These are phyloP conservation scores for Temnothorax unifasciatus DNA, from an alignment of 2,888 invertebrate species.

Conservation along the genomic window DNA sequence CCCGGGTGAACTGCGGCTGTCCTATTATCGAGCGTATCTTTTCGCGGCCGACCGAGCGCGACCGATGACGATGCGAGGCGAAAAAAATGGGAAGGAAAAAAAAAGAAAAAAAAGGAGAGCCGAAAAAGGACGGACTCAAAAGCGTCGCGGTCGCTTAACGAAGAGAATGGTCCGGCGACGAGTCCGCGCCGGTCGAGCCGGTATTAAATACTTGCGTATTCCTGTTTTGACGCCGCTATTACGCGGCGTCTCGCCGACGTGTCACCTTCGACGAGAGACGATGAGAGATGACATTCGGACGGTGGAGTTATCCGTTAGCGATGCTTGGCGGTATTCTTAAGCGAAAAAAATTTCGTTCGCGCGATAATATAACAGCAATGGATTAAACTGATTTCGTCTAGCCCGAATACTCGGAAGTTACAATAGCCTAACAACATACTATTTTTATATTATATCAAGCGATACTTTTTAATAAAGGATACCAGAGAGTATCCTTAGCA, in stretches of 20 bases:
- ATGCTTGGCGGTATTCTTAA: background rate
- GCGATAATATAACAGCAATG: background rate
- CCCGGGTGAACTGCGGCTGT: constrained; percentile 58
- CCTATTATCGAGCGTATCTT: constrained; percentile 72
- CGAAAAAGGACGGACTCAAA: background rate
- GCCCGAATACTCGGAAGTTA: background rate
- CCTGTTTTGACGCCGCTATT: constrained; percentile 34
- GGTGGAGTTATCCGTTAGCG: background rate
- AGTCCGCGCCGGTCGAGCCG: constrained; percentile 18
- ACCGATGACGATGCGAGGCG: background rate
- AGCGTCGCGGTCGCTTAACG: constrained; percentile 25
- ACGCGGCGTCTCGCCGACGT: background rate
- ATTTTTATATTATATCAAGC: background rate
- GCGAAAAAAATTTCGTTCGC: background rate
- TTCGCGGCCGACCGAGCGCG: constrained; percentile 24
- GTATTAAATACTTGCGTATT: constrained; percentile 46
- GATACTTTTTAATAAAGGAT: background rate
- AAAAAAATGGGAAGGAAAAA: background rate
- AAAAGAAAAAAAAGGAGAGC: background rate
- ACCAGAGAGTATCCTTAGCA: background rate
- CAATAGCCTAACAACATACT: background rate
- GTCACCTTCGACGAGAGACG: constrained; percentile 3
- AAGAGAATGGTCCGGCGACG: constrained; percentile 28
- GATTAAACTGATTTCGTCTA: background rate
- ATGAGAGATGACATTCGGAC: constrained; percentile 11